A percentile compares a stretch with the other conserved stretches of the same genome.
Conservation (phyloP, 2,888 invertebrate species). For the Thelaira solivaga region DNA sequence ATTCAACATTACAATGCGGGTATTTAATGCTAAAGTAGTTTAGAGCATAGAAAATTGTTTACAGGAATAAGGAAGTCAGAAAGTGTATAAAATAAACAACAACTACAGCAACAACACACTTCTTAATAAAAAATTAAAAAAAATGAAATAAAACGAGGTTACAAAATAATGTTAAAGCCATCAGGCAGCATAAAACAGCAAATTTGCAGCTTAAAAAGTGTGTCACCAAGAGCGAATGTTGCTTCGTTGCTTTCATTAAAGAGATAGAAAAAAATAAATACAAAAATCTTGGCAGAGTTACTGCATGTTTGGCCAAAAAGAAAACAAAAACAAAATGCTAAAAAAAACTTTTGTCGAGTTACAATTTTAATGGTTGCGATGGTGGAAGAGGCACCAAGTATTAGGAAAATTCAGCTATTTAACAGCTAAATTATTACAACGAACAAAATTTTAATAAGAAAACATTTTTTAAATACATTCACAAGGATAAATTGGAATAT, state of each 20-base stretch:
- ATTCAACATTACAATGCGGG: slow-evolving; percentile 57
- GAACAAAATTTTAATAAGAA: too few relatives aligned
- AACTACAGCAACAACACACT: neutral
- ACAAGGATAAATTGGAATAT: too few relatives aligned
- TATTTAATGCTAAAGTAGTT: slow-evolving; percentile 53
- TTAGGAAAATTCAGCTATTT: too few relatives aligned
- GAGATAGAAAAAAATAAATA: neutral
- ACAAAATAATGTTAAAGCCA: slow-evolving; percentile 29
- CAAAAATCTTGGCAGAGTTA: neutral
- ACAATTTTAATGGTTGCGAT: too few relatives aligned
- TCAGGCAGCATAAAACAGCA: slow-evolving; percentile 5
- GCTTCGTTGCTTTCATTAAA: neutral
- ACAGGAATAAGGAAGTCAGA: slow-evolving; percentile 59
- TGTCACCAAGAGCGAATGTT: neutral
- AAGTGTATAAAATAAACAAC: slow-evolving; percentile 44
- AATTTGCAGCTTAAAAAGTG: slow-evolving; percentile 6
- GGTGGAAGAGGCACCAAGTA: too few relatives aligned
- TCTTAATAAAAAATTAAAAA: neutral
- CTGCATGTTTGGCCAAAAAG: neutral
- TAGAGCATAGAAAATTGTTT: slow-evolving; percentile 57
- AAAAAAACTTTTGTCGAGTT: too few relatives aligned
- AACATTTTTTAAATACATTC: too few relatives aligned
- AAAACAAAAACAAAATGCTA: neutral
- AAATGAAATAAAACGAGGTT: slow-evolving; percentile 20
- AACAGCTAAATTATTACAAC: too few relatives aligned